Conservation (phyloP, 2,113 vertebrate genomes). For the Gymnarchus niloticus region DNA sequence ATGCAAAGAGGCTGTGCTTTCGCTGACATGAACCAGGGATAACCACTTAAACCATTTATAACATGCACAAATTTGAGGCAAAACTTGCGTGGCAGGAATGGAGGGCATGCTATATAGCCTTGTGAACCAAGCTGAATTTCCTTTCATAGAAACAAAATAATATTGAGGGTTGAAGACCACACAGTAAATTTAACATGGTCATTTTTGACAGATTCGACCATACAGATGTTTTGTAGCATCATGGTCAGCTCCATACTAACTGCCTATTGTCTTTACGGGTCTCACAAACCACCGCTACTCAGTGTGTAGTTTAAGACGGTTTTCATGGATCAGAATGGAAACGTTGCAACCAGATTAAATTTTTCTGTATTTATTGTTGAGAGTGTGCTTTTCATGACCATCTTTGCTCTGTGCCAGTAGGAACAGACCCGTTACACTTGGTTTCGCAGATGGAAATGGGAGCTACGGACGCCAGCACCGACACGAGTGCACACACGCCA, state of each 20-base stretch:
- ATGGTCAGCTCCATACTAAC: constrained; percentile 2
- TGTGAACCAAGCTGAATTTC: constrained; percentile 6
- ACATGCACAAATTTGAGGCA: neutral
- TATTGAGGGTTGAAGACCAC: constrained; percentile 16
- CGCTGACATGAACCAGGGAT: neutral
- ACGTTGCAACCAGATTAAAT: neutral
- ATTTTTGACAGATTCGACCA: constrained; percentile 18
- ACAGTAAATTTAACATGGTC: constrained; percentile 8
- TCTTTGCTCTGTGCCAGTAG: neutral
- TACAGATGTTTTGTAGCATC: neutral
- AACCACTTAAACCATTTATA: neutral
- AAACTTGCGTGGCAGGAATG: neutral
- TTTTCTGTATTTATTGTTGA: neutral
- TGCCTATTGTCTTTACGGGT: neutral
- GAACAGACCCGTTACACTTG: neutral
- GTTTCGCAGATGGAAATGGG: neutral
- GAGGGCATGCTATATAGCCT: neutral
- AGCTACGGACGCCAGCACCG: too few relatives aligned
- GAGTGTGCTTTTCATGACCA: neutral
- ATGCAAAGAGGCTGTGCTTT: neutral
- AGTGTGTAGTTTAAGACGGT: neutral
- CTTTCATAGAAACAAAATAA: constrained; percentile 22
- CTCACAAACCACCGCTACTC: neutral
- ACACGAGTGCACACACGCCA: neutral
- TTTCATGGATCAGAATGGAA: neutral